A percentile compares a stretch with the other conserved stretches of the same genome.
Evolutionary conservation across 2,113 vertebrate species (phyloP).

Genomic region (Cisticola juncidis): DNA sequence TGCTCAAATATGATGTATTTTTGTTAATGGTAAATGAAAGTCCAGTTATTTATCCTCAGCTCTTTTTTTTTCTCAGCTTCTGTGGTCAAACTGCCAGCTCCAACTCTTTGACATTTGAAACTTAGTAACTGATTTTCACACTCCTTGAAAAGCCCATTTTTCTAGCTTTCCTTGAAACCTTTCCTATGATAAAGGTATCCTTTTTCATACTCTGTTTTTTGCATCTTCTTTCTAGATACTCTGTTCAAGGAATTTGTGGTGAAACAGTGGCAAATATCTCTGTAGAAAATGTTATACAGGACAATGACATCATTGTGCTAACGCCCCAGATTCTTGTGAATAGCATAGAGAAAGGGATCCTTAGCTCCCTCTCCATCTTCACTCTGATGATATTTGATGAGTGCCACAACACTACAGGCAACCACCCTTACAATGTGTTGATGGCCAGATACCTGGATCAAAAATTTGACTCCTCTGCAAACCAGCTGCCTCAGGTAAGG

Average conservation of each 20-base stretch:
- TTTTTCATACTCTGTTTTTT: not conserved
- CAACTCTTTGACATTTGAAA: not conserved
- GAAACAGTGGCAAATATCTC: constrained; percentile 40
- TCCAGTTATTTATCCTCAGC: not conserved
- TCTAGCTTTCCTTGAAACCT: not conserved
- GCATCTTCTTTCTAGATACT: constrained; percentile 41
- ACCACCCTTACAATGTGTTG: constrained; percentile 80
- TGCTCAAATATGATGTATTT: not conserved
- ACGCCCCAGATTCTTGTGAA: constrained; percentile 84
- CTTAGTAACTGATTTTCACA: not conserved
- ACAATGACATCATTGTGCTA: constrained; percentile 77
- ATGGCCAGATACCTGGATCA: constrained; percentile 79
- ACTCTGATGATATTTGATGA: constrained; percentile 85
- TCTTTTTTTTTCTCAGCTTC: not conserved
- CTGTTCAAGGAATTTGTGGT: constrained; percentile 77
- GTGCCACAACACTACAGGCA: constrained; percentile 82
- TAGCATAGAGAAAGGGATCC: constrained; percentile 33
- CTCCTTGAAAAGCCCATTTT: not conserved
- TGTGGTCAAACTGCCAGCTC: not conserved
- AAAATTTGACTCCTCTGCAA: constrained; percentile 63
- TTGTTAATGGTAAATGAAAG: not conserved
- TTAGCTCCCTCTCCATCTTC: constrained; percentile 75
- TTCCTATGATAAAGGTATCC: not conserved
- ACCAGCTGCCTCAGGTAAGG: constrained; percentile 74
- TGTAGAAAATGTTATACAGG: constrained; percentile 51